Conservation (phyloP, 2,113 vertebrate genomes). For the Actenoides lindsayi region DNA sequence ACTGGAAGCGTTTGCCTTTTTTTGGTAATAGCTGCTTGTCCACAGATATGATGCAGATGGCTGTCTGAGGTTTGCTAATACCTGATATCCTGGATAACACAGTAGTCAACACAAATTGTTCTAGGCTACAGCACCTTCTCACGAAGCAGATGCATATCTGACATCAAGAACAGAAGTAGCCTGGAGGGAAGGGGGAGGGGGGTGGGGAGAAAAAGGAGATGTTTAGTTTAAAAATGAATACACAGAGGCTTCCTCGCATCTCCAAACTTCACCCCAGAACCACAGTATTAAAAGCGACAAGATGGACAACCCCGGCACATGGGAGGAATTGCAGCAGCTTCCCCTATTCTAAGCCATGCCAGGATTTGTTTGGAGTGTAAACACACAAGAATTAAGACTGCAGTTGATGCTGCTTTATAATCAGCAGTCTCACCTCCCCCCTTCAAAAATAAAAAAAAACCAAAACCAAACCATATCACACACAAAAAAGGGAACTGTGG, state of each 20-base stretch:
- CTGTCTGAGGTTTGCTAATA: constrained; percentile 79
- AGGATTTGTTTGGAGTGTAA: neutral
- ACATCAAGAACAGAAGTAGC: constrained; percentile 83
- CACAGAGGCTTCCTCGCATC: neutral
- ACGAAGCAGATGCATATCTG: constrained; percentile 82
- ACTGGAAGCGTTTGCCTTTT: constrained; percentile 78
- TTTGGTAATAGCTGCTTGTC: constrained; percentile 89
- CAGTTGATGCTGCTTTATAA: neutral
- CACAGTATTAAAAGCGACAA: neutral
- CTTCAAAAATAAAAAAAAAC: neutral
- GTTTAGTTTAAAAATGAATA: constrained; percentile 37
- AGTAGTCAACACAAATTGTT: constrained; percentile 78
- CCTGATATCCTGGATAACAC: constrained; percentile 77
- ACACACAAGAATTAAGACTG: neutral
- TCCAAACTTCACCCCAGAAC: neutral
- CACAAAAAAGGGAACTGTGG: neutral
- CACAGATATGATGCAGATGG: constrained; percentile 81
- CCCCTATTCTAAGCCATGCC: neutral
- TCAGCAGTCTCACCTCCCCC: neutral
- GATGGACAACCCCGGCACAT: fast-evolving
- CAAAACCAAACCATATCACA: no score
- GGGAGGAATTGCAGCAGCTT: neutral
- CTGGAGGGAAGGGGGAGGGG: constrained; percentile 51
- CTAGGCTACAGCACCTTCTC: constrained; percentile 73
- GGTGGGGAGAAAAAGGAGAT: neutral